Base-by-base conservation (phyloP, 1,140 invertebrate species). In the Hylaeus anthracinus region DNA sequence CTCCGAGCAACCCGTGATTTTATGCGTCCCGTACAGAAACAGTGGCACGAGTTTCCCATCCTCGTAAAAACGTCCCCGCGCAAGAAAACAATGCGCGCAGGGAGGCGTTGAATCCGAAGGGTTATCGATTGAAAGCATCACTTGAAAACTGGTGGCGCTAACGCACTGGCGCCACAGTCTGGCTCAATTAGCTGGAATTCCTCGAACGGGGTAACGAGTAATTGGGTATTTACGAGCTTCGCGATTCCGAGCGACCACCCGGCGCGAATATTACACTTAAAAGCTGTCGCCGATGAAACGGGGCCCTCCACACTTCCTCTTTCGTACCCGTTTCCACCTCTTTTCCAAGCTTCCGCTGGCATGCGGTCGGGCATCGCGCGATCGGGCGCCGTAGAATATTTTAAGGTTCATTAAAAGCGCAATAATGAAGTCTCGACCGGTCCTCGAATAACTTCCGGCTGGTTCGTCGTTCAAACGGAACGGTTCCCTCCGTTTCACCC, bases 351-450 rank as follows among this genome's bases (percentile, higher is more conserved):
- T 64, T 70, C 61, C 43, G 41, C 26, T 60, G 10, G 8, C 48
- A 60, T 58, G 41, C 53, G 48, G n/a, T 0, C 48, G 43, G 63
- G 10, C 37, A 78, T 55, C 39, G 43, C 63, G 51, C 56, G 75
- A 83, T 86, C 82, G 81, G 43, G 39, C 37, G 74, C 41, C 60
- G 26, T 14, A 45, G 82, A 86, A 85, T 86, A 90, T 90, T 90
- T 89, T 73, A 86, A 86, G 86, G 86, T 91, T 91, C 82, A 86
- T 89, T 90, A 86, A 87, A 90, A 67, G 72, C 69, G 81, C 79
- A 84, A 86, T 89, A 90, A 87, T 79, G 84, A 88, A 88, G 82
- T 80, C 84, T 81, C 66, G 65, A 8, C 72, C 76, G 63, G 60
- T 83, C 86, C 75, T 89, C 74, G 45, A 84, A 79, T 81, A 85